Evolutionary conservation across 37 sponge, comb jelly and placozoan species (phyloP).

Genomic region (Bolinopsis microptera): DNA sequence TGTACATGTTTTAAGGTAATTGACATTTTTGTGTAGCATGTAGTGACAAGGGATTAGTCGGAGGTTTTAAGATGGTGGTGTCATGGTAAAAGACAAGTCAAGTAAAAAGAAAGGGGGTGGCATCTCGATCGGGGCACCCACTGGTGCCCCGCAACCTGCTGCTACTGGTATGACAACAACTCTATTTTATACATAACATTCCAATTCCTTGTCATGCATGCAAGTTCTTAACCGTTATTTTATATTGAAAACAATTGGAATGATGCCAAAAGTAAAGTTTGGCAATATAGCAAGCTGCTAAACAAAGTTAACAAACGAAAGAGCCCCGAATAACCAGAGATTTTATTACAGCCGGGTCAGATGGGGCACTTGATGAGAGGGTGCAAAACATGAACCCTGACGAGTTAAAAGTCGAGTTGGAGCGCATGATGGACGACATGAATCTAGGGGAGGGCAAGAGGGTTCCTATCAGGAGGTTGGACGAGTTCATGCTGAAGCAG

Average conservation of each 20-base stretch:
- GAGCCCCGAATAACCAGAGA: no score
- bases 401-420: conserved; percentile 29
- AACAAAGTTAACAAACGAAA: not conserved
- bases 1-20: not conserved
- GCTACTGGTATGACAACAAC: not conserved
- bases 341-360: not conserved
- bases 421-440: conserved; percentile 80
- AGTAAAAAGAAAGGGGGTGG: conserved; percentile 44
- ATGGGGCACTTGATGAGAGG: conserved; percentile 20
- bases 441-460: conserved; percentile 83
- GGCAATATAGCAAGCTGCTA: no score
- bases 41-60: conserved; percentile 24
- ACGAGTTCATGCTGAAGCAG: not conserved
- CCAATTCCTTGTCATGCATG: no score
- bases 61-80: not conserved
- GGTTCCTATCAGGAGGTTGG: conserved; percentile 72
- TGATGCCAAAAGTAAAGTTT: no score
- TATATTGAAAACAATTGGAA: no score
- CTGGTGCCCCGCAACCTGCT: conserved; percentile 27
- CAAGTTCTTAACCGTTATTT: no score
- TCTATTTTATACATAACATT: not conserved
- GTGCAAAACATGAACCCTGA: conserved; percentile 26
- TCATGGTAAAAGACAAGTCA: conserved; percentile 46
- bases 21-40: not conserved
- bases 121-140: conserved; percentile 53